Conservation (phyloP, 2,888 invertebrate species). For the Alentia gelatinosa region DNA sequence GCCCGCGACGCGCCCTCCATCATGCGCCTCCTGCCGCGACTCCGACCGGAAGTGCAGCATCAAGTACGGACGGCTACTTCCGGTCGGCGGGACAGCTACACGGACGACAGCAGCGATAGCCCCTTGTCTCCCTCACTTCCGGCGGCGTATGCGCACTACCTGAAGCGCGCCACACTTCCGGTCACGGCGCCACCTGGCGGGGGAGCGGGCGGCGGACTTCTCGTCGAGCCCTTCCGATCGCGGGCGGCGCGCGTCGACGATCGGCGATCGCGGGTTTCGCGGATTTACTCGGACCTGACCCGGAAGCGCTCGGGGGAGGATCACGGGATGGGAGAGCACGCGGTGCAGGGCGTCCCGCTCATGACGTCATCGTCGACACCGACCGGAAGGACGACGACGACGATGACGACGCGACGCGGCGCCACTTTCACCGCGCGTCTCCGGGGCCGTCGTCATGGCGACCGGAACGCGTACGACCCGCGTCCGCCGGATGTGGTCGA, state of each 20-base stretch:
- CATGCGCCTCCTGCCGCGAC: not conserved
- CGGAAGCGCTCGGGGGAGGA: not conserved
- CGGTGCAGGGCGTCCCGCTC: not conserved
- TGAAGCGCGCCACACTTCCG: not conserved
- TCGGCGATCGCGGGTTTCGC: not conserved
- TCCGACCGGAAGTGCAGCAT: not conserved
- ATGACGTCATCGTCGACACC: not conserved
- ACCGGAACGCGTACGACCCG: not conserved
- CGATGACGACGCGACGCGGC: not conserved
- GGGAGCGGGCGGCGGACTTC: not conserved
- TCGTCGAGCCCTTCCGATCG: not conserved
- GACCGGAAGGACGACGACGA: not conserved
- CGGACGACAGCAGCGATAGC: not conserved
- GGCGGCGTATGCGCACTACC: not conserved
- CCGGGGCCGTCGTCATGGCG: not conserved
- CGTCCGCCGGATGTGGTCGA: slow-evolving; percentile 14
- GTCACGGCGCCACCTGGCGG: not conserved
- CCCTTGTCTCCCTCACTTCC: not conserved
- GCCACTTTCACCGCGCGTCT: not conserved
- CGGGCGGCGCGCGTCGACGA: not conserved
- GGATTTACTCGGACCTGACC: not conserved
- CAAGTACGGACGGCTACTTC: not conserved
- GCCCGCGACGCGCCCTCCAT: not conserved
- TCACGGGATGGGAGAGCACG: not conserved
- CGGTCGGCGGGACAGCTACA: not conserved